Percentiles rank a stretch among this genome's conserved stretches.
phyloP scores from a whole-genome alignment of 2,797 vertebrate species.

The Myotis findleyi region DNA sequence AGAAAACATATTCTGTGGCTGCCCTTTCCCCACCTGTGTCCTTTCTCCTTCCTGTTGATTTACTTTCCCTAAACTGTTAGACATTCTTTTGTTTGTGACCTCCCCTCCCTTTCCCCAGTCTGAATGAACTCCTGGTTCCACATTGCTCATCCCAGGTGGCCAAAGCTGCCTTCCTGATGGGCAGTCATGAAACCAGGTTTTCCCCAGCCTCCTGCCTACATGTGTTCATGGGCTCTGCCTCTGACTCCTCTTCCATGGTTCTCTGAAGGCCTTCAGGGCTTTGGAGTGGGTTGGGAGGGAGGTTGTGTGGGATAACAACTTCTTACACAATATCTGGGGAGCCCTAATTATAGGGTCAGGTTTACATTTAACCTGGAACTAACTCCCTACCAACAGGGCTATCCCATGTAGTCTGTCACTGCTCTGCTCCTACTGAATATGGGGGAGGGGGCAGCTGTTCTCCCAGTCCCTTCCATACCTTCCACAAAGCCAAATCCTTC shows the following conservation, averaged over 20 bases:
- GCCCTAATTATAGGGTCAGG: not conserved
- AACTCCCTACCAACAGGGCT: not conserved
- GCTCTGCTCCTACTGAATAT: not conserved
- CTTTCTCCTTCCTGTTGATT: not conserved
- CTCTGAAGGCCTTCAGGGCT: not conserved
- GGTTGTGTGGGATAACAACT: not conserved
- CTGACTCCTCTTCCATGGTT: not conserved
- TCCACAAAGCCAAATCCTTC: not conserved
- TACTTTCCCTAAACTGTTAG: not conserved
- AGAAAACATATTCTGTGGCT: not conserved
- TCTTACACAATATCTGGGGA: not conserved
- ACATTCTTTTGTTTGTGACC: not conserved
- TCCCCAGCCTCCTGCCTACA: not conserved
- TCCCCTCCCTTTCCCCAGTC: not conserved
- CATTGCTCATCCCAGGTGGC: rapidly evolving
- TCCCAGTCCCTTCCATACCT: not conserved
- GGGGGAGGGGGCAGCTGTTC: not conserved
- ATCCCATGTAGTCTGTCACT: not conserved
- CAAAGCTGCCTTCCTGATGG: not conserved
- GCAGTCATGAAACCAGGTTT: not conserved
- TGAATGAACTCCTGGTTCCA: not conserved
- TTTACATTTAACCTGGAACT: not conserved
- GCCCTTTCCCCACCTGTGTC: too few species aligned
- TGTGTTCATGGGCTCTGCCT: not conserved
- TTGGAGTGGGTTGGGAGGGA: too few species aligned